phyloP scores from a whole-genome alignment of 1,140 invertebrate species.

The Bombus soroeensis region DNA sequence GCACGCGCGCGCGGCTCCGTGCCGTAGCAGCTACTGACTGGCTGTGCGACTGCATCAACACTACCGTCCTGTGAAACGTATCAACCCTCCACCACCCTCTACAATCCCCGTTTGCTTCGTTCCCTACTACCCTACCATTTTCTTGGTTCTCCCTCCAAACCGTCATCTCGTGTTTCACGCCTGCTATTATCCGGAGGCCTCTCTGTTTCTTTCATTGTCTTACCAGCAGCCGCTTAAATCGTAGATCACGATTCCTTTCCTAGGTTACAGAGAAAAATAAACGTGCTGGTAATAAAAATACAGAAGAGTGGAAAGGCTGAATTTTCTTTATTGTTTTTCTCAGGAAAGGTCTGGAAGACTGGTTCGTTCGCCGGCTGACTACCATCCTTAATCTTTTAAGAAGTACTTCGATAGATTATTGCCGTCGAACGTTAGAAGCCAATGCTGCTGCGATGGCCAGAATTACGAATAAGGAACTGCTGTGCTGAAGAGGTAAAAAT shows the following conservation, averaged over 20 bases:
- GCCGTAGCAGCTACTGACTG: conserved; percentile 75
- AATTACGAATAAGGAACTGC: too few relatives aligned
- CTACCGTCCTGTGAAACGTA: conserved; percentile 70
- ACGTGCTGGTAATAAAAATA: background rate
- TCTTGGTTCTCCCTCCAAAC: background rate
- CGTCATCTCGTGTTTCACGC: conserved; percentile 26
- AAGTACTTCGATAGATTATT: conserved; percentile 22
- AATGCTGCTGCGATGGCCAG: background rate
- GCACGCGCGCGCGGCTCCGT: conserved; percentile 68
- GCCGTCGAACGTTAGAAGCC: background rate
- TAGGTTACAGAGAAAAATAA: too few relatives aligned
- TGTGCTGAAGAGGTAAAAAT: background rate
- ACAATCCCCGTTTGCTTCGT: conserved; percentile 20
- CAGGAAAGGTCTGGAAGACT: background rate
- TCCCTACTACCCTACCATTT: conserved; percentile 49
- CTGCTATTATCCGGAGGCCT: background rate
- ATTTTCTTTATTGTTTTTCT: background rate
- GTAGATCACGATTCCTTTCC: background rate
- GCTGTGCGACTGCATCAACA: conserved; percentile 72
- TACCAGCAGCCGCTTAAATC: background rate
- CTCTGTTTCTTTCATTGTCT: background rate
- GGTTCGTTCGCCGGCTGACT: background rate
- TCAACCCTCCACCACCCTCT: conserved; percentile 55
- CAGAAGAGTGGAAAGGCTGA: too few relatives aligned
- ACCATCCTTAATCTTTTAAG: background rate